Conservation (phyloP, 30 jellyfish, hydroid and myxozoan species). For the Turritopsis dohrnii region DNA sequence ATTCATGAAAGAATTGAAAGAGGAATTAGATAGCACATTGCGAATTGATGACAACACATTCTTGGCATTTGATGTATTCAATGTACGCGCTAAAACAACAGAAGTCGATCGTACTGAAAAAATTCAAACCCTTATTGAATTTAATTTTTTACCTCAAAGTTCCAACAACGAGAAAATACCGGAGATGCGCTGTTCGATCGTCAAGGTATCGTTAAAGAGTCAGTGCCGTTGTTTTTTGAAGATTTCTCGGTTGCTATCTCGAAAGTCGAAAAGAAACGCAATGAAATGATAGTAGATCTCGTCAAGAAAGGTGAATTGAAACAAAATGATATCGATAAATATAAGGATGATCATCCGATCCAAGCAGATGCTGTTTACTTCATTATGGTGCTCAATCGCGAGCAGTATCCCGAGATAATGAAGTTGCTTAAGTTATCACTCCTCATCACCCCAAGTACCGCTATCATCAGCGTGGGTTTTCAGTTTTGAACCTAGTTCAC, state of each 20-base stretch:
- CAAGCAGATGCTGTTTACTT: not conserved
- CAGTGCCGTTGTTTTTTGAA: not conserved
- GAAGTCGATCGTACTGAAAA: not conserved
- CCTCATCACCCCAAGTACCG: not conserved
- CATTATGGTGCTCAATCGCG: too few species aligned
- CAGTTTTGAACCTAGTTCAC: not conserved
- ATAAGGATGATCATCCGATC: not conserved
- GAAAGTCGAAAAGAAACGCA: not conserved
- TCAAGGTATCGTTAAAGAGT: not conserved
- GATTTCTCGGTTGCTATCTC: not conserved
- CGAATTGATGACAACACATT: not conserved
- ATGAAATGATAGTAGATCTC: not conserved
- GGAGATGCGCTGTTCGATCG: not conserved
- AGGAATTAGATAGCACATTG: not conserved
- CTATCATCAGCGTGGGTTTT: not conserved
- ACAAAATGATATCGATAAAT: slow-evolving; percentile 1
- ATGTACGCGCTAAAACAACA: not conserved
- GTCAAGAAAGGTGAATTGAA: not conserved
- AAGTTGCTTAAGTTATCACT: not conserved
- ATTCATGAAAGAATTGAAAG: not conserved
- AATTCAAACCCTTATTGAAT: not conserved
- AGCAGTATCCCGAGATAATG: too few species aligned
- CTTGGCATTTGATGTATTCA: not conserved
- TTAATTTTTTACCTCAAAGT: not conserved
- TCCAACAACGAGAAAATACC: not conserved